Percentiles rank a stretch among this genome's conserved stretches.
These are phyloP conservation scores for Sciurus vulgaris DNA, from an alignment of 2,797 vertebrate genomes.

Conservation along the genomic window DNA sequence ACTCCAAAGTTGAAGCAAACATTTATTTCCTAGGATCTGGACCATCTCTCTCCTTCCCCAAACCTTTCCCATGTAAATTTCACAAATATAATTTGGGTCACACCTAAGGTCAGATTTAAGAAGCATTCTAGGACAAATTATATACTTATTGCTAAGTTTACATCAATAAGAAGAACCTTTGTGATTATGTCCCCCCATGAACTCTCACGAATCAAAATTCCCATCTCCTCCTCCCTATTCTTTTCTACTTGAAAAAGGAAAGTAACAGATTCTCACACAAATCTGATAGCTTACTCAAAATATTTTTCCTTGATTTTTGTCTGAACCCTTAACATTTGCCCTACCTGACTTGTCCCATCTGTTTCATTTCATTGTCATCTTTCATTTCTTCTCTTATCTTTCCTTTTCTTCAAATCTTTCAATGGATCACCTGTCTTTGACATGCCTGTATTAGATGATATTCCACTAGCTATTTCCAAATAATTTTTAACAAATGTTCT, in stretches of 20 bases:
- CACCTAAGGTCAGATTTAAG: not conserved
- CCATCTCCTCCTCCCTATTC: not conserved
- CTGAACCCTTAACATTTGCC: not conserved
- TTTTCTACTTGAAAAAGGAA: not conserved
- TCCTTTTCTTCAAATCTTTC: not conserved
- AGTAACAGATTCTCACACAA: not conserved
- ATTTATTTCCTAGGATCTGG: not conserved
- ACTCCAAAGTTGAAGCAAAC: not conserved
- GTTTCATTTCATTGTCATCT: not conserved
- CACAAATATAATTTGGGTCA: not conserved
- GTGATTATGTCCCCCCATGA: not conserved
- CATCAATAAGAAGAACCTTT: not conserved
- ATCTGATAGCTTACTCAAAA: not conserved
- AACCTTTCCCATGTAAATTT: not conserved
- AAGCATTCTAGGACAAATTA: not conserved
- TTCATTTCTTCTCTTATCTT: slow-evolving; percentile 4
- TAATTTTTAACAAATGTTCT: slow-evolving; percentile 9
- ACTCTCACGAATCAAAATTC: not conserved
- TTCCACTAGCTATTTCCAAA: not conserved
- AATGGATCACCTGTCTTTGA: not conserved
- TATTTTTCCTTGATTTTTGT: not conserved
- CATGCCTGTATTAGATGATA: not conserved
- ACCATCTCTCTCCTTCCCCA: not conserved
- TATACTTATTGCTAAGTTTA: not conserved
- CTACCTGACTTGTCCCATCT: not conserved